Percentiles rank a stretch among this genome's conserved stretches.
Evolutionary conservation across 2,888 invertebrate species (phyloP).

Genomic region (Malachius bipustulatus): DNA sequence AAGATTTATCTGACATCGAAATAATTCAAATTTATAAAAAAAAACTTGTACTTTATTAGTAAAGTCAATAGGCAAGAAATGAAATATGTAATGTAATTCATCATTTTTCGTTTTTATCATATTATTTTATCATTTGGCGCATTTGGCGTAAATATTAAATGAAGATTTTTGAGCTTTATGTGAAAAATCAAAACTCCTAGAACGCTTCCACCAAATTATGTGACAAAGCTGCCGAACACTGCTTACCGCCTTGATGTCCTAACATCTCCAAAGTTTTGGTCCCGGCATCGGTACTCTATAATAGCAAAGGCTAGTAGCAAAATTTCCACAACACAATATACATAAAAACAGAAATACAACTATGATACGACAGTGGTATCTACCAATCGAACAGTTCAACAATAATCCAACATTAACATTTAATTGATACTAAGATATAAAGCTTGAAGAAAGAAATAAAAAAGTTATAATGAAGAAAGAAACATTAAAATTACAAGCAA

Average conservation of each 20-base stretch:
- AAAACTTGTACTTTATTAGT: too few relatives aligned
- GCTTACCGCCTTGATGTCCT: slow-evolving; percentile 91
- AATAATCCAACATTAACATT: not conserved
- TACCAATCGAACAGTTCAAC: not conserved
- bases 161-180: too few relatives aligned
- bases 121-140: too few relatives aligned
- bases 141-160: too few relatives aligned
- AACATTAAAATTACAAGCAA: not conserved
- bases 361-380: not conserved
- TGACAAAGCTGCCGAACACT: too few relatives aligned
- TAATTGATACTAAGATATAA: not conserved
- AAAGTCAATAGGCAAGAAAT: too few relatives aligned
- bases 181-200: too few relatives aligned
- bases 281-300: slow-evolving; percentile 88
- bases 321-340: slow-evolving; percentile 7
- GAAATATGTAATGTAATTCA: too few relatives aligned
- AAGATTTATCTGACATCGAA: too few relatives aligned
- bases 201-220: too few relatives aligned
- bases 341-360: not conserved
- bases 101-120: too few relatives aligned
- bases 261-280: slow-evolving; percentile 81
- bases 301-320: slow-evolving; percentile 27
- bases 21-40: too few relatives aligned
- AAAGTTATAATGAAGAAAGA: not conserved
- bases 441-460: not conserved